Evolutionary conservation across 2,888 invertebrate genomes (phyloP).

Genomic region (Temnothorax rugatulus): DNA sequence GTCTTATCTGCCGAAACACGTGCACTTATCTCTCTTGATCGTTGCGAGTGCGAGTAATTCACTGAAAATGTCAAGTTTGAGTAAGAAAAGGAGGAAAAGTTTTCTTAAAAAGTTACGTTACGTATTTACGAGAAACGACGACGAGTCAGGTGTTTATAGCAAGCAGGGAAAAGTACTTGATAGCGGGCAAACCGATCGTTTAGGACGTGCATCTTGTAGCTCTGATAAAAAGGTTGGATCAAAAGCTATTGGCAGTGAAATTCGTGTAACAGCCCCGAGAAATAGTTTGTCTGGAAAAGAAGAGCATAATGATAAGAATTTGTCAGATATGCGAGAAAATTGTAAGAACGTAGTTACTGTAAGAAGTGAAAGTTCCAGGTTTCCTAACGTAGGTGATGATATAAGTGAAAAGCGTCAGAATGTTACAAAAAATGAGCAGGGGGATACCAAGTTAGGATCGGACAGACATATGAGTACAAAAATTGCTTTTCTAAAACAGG

Average conservation of each 20-base stretch:
- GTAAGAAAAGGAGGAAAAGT: conserved; percentile 62
- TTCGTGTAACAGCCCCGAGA: neutral
- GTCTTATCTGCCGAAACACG: conserved; percentile 40
- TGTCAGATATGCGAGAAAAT: conserved; percentile 2
- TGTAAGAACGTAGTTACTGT: neutral
- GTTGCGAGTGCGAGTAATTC: neutral
- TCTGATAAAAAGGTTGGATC: neutral
- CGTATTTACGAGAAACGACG: conserved; percentile 60
- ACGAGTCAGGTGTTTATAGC: conserved; percentile 31
- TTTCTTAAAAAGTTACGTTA: conserved; percentile 67
- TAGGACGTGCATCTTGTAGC: conserved; percentile 16
- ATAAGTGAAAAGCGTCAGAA: neutral
- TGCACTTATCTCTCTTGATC: conserved; percentile 16
- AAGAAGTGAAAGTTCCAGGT: conserved; percentile 12
- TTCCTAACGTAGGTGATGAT: neutral
- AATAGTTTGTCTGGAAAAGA: neutral
- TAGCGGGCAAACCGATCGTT: conserved; percentile 8
- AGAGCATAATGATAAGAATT: neutral
- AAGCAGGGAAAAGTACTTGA: conserved; percentile 9
- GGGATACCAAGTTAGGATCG: conserved; percentile 42
- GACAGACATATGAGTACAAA: conserved; percentile 69
- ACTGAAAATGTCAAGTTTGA: conserved; percentile 63
- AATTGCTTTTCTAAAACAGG: conserved; percentile 64
- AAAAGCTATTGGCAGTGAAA: neutral
- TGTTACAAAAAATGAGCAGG: conserved; percentile 2